phyloP scores from a whole-genome alignment of 2,888 invertebrate species.

The Herminia tarsipennalis region DNA sequence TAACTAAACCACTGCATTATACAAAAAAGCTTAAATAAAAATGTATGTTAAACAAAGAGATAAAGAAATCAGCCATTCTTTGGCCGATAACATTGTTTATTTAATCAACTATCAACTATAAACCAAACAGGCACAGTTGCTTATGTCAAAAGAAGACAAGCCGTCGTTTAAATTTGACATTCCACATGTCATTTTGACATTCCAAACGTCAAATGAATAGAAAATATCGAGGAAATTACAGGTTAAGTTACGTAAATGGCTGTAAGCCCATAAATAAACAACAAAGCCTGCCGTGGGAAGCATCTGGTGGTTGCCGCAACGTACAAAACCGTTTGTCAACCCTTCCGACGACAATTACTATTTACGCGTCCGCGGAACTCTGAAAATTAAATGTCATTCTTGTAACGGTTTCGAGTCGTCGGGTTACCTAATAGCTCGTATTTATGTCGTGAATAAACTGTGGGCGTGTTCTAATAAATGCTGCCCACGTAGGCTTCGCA shows the following conservation, averaged over 20 bases:
- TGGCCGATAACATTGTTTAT: no score
- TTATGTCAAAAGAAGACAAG: no score
- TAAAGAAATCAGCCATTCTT: no score
- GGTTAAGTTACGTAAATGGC: slow-evolving; percentile 15
- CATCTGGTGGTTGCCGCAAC: slow-evolving; percentile 46
- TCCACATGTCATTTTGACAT: no score
- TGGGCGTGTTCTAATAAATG: slow-evolving; percentile 1
- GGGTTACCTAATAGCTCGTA: slow-evolving; percentile 33
- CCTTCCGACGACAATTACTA: slow-evolving; percentile 55
- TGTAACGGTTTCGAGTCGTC: slow-evolving; percentile 34
- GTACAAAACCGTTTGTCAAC: slow-evolving; percentile 61
- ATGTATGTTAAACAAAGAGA: no score
- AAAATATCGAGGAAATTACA: slow-evolving; percentile 26
- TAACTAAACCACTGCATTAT: no score
- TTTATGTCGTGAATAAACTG: slow-evolving; percentile 42
- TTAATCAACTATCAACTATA: no score
- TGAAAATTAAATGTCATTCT: slow-evolving; percentile 58
- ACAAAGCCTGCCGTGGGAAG: slow-evolving; percentile 52
- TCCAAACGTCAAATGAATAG: slow-evolving; percentile 17
- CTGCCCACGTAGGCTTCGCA: not conserved
- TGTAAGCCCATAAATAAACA: slow-evolving; percentile 28
- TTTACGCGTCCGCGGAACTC: slow-evolving; percentile 43
- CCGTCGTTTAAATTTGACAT: no score
- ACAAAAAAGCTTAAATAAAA: no score
- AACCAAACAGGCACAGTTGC: no score